phyloP scores from a whole-genome alignment of 23 tunicate genomes.

The Halocynthia roretzi region DNA sequence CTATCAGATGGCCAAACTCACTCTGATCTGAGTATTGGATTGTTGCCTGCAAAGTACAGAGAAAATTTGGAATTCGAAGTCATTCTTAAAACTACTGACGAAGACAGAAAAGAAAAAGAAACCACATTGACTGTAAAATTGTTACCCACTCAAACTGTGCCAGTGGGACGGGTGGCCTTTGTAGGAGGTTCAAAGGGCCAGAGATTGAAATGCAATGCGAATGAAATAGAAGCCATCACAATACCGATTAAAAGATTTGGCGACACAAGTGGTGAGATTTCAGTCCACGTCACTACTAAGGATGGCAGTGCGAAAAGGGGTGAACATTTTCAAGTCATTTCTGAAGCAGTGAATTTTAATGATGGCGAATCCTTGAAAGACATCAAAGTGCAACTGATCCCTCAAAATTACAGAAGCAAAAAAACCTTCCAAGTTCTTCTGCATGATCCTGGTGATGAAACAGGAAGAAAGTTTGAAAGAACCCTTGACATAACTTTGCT shows the following conservation, averaged over 20 bases:
- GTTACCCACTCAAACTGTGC: no score
- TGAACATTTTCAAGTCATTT: not conserved
- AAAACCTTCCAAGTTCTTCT: no score
- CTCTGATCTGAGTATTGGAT: not conserved
- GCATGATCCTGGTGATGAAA: no score
- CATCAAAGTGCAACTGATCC: not conserved
- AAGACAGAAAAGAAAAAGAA: no score
- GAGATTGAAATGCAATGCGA: slow-evolving; percentile 3
- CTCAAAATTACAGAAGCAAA: not conserved
- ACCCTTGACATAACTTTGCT: not conserved
- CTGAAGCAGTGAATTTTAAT: not conserved
- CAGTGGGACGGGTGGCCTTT: no score
- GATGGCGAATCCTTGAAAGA: slow-evolving; percentile 2
- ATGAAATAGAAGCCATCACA: not conserved
- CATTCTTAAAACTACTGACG: no score
- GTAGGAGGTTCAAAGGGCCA: not conserved
- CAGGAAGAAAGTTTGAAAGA: not conserved
- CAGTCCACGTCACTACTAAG: not conserved
- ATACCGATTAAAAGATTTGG: slow-evolving; percentile 3
- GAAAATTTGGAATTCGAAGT: slow-evolving; percentile 3
- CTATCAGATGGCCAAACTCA: slow-evolving; percentile 38
- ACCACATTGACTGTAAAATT: no score
- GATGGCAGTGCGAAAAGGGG: slow-evolving; percentile 24
- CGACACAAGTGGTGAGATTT: not conserved
- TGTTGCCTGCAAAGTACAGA: slow-evolving; percentile 29